Base-by-base conservation (phyloP, 2,797 vertebrate genomes). In the Sternarchorhynchus goeldii region DNA sequence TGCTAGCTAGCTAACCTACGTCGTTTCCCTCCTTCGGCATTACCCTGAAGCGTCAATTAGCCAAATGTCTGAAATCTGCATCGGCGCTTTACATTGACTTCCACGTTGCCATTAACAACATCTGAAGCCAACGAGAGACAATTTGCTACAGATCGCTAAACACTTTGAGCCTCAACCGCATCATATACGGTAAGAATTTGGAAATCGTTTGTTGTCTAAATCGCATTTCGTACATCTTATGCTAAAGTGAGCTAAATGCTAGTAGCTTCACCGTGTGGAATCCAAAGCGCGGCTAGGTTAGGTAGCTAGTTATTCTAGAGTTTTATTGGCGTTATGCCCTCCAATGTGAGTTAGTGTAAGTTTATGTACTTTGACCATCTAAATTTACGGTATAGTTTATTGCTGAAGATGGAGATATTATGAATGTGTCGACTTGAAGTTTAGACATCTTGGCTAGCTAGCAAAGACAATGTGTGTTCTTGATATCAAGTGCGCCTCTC, bases 21-120 rank as follows among this genome's bases (percentile, higher is more conserved):
- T 75, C 62, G 68, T 68, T 82, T 79, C 77, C 81, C 77, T 82
- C 81, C 81, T 75, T 57, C 73, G 60, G 34, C 62, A 75, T n/a
- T 18, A 34, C 41, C 59, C 78, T 17, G 16, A 64, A 50, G 62
- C 31, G 41, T 21, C 70, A 64, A 69, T 21, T 21, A 36, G 50
- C 65, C 32, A 64, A 50, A 62, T 73, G 12, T 12, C 2, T 4
- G 12, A 62, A 69, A 62, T 34, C 65, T 29, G 39, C 1, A 21
- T 6, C 2, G 2, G 17, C 10, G n/a, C 36, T 10, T 18, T 14
- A 16, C 12, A 25, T 45, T 5, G 21, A 4, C 64, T 67, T 1
- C 21, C 41, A 45, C 2, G 41, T 36, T 5, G 36, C 39, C 25
- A 20, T 12, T 4, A 16, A 20, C 39, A 2, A 10, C 39, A 16